Conservation (phyloP, 2,797 vertebrate species). For the Limosa lapponica region DNA sequence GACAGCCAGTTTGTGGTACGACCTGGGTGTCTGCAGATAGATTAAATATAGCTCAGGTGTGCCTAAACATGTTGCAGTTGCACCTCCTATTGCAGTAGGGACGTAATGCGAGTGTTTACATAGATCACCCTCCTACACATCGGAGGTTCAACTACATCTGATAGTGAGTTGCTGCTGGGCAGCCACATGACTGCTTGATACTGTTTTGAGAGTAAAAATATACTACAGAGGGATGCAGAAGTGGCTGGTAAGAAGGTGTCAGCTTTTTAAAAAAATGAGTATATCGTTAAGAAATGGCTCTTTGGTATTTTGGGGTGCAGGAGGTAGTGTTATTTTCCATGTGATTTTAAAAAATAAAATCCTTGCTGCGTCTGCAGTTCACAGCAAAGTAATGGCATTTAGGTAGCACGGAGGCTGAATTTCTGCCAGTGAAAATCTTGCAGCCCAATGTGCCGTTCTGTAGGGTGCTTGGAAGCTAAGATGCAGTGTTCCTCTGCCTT, state of each 20-base stretch:
- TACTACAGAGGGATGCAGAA: background rate
- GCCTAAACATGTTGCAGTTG: background rate
- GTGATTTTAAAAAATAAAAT: background rate
- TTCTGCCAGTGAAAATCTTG: constrained; percentile 48
- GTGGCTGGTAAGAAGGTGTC: constrained; percentile 30
- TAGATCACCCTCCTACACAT: constrained; percentile 11
- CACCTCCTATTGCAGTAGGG: background rate
- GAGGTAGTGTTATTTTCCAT: background rate
- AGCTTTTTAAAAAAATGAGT: background rate
- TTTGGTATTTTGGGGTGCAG: background rate
- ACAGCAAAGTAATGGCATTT: constrained; percentile 39
- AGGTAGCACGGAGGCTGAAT: constrained; percentile 43
- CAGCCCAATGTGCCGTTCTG: background rate
- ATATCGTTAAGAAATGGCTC: background rate
- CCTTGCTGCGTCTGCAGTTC: background rate
- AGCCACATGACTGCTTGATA: background rate
- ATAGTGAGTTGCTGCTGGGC: background rate
- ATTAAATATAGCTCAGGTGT: constrained; percentile 35
- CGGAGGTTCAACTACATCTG: background rate
- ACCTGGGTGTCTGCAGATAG: background rate
- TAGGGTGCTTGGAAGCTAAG: constrained; percentile 35
- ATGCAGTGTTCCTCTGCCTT: constrained; percentile 22
- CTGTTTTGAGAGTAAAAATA: constrained; percentile 25
- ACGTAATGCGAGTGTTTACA: background rate
- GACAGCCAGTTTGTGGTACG: background rate